These are phyloP conservation scores for Mesorhabditis sp. DNA, from an alignment of 2,888 invertebrate genomes.

Conservation along the genomic window DNA sequence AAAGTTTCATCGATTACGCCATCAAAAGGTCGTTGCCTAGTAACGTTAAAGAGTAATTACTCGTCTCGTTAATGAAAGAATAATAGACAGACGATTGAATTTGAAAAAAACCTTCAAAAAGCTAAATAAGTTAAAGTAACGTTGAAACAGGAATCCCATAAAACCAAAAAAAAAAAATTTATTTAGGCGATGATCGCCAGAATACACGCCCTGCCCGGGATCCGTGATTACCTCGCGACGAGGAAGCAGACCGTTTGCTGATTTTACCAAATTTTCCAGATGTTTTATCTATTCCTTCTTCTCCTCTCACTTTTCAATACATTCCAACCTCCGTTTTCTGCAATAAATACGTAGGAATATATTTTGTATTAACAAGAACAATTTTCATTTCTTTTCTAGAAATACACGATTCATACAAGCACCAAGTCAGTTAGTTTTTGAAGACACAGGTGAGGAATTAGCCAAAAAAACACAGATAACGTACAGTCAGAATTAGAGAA, in stretches of 20 bases:
- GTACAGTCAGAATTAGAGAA: too few species aligned
- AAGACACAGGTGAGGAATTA: too few species aligned
- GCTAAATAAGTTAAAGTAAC: not conserved
- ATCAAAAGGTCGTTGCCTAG: not conserved
- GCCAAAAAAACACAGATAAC: too few species aligned
- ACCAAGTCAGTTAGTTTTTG: too few species aligned
- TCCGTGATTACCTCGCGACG: slow-evolving; percentile 36
- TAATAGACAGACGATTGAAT: not conserved
- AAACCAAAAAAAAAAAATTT: not conserved
- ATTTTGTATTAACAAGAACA: too few species aligned
- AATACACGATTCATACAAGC: too few species aligned
- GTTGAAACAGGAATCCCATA: not conserved
- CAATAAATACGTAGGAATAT: too few species aligned
- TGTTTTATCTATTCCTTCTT: not conserved
- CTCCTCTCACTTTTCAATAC: too few species aligned
- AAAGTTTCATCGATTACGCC: not conserved
- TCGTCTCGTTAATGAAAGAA: not conserved
- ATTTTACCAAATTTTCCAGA: not conserved
- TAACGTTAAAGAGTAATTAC: not conserved
- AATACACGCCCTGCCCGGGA: slow-evolving; percentile 43
- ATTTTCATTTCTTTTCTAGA: too few species aligned
- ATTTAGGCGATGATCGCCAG: slow-evolving; percentile 39
- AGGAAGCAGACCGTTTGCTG: slow-evolving; percentile 24
- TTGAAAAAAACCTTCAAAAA: not conserved
- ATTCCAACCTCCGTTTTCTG: too few species aligned